These are phyloP conservation scores for Mesocentrotus franciscanus DNA, from an alignment of 53 echinoderm and acorn worm species.

Conservation along the genomic window DNA sequence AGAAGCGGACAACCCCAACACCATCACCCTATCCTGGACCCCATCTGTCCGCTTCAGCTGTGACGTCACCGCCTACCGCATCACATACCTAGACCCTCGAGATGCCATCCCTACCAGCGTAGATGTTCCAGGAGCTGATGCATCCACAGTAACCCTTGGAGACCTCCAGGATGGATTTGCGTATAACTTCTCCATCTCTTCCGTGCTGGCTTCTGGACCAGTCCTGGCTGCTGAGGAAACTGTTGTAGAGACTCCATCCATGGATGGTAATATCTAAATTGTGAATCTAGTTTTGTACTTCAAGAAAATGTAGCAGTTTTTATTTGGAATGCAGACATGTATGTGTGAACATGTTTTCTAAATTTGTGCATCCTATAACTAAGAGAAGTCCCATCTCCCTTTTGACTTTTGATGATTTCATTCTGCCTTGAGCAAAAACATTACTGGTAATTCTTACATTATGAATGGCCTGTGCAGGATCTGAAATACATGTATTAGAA, in stretches of 20 bases:
- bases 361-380: no score
- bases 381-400: no score
- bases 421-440: no score
- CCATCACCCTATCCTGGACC: slow-evolving; percentile 72
- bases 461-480: neutral
- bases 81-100: slow-evolving; percentile 74
- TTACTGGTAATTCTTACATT: neutral
- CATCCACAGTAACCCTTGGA: slow-evolving; percentile 40
- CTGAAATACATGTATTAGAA: neutral
- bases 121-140: slow-evolving; percentile 78
- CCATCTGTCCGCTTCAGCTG: slow-evolving; percentile 77
- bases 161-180: slow-evolving; percentile 69
- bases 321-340: no score
- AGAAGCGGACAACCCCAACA: slow-evolving; percentile 68
- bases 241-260: slow-evolving; percentile 60
- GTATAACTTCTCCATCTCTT: slow-evolving; percentile 75
- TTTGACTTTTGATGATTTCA: no score
- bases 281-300: neutral
- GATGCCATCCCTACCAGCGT: slow-evolving; percentile 31
- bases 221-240: slow-evolving; percentile 58
- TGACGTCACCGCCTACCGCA: slow-evolving; percentile 86
- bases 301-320: no score
- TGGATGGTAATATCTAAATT: slow-evolving; percentile 62
- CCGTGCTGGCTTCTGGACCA: slow-evolving; percentile 61
- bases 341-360: no score